Base-by-base conservation (phyloP, 2,888 invertebrate species). In the Drosophila pegasa region DNA sequence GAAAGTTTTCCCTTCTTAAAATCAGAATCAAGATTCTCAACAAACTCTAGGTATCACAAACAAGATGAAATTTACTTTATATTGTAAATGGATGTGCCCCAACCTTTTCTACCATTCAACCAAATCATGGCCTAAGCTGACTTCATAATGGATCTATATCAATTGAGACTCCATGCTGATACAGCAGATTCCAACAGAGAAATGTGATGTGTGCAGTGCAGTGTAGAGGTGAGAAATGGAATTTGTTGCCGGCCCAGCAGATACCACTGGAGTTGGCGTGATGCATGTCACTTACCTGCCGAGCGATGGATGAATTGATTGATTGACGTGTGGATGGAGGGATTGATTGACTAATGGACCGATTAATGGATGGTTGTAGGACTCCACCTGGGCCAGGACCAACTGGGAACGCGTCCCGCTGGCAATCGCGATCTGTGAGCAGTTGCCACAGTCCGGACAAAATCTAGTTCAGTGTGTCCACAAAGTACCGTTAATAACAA, bases 281-380 rank as follows among this genome's bases (percentile, higher is more conserved):
- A 51, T 68, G 74, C 78, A 78, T 81, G 71, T 68, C 85, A 81
- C 79, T 84, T 81, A 80, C 79, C 85, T 68, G 70, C 43, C 61
- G 51, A 60, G 47, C 48, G 47, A 61, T 48, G 55, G 64, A 73
- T 73, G 58, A 16, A 57, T 55, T 29, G 31, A 37, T 40, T 29
- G 27, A 38, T 25, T 25, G 37, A n/a, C 7, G 45, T 29, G 60
- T 52, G 52, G 69, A 66, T 73, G 64, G 33, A n/a, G n/a, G n/a
- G n/a, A n/a, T n/a, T n/a, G n/a, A n/a, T n/a, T n/a, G n/a, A n/a
- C n/a, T n/a, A n/a, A n/a, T n/a, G n/a, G n/a, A n/a, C n/a, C n/a
- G n/a, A n/a, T n/a, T n/a, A n/a, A n/a, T n/a, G n/a, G n/a, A n/a
- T n/a, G n/a, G n/a, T n/a, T n/a, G n/a, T n/a, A n/a, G n/a, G n/a